These are phyloP conservation scores for Platycercus adscitus DNA, from an alignment of 2,113 vertebrate genomes.

Conservation along the genomic window DNA sequence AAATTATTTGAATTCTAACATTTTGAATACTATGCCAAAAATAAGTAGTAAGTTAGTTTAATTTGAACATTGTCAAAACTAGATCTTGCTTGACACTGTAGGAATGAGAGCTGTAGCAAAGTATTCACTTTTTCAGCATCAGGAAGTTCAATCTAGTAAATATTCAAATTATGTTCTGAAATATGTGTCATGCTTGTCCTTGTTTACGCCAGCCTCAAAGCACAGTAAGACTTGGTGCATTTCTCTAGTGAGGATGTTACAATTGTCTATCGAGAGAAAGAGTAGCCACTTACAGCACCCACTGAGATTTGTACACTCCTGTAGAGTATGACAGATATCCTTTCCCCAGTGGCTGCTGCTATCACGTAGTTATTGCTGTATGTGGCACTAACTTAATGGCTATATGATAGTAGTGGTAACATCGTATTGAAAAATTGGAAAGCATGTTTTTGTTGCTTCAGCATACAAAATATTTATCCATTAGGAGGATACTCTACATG, in stretches of 20 bases:
- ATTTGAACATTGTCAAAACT: not conserved
- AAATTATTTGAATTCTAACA: not conserved
- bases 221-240: not conserved
- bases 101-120: not conserved
- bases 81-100: not conserved
- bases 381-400: not conserved
- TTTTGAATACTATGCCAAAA: not conserved
- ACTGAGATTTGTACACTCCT: not conserved
- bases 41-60: not conserved
- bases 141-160: not conserved
- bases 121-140: not conserved
- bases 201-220: not conserved
- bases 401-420: not conserved
- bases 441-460: not conserved
- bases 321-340: not conserved
- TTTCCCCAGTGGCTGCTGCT: not conserved
- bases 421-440: not conserved
- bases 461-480: not conserved
- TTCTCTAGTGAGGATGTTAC: not conserved
- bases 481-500: not conserved
- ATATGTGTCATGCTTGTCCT: not conserved
- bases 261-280: not conserved
- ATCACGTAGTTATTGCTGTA: not conserved
- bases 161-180: not conserved
- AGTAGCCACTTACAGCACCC: not conserved